phyloP scores from a whole-genome alignment of 2,888 invertebrate species.

The Amphipyra berbera region DNA sequence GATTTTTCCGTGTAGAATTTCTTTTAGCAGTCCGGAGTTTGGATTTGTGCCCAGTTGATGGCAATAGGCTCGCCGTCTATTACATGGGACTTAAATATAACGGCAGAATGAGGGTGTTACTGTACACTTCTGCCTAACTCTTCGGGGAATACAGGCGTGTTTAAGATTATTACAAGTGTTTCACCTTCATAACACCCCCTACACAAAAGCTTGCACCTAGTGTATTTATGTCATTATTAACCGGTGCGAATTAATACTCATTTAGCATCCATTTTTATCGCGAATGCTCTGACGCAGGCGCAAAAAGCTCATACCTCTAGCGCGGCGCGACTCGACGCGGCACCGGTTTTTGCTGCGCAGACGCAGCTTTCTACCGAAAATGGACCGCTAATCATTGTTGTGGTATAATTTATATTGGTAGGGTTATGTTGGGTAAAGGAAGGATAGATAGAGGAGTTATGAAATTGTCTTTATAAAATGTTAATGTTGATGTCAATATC shows the following conservation, averaged over 20 bases:
- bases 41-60: no score
- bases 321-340: constrained; percentile 59
- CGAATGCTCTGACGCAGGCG: constrained; percentile 74
- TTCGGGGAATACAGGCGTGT: no score
- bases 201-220: constrained; percentile 74
- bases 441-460: not conserved
- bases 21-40: no score
- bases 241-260: constrained; percentile 89
- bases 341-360: constrained; percentile 48
- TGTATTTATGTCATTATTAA: constrained; percentile 90
- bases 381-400: constrained; percentile 70
- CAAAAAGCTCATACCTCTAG: constrained; percentile 77
- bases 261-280: constrained; percentile 86
- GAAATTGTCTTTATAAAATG: no score
- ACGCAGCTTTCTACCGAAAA: constrained; percentile 73
- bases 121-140: no score
- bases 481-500: no score
- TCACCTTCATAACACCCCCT: constrained; percentile 71
- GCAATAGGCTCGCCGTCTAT: no score
- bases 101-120: no score
- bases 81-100: no score
- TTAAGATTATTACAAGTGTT: not conserved
- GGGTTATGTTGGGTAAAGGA: constrained; percentile 15
- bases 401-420: constrained; percentile 41
- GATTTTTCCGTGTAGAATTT: no score